phyloP scores from a whole-genome alignment of 2,888 invertebrate genomes.

The Amorpha juglandis region DNA sequence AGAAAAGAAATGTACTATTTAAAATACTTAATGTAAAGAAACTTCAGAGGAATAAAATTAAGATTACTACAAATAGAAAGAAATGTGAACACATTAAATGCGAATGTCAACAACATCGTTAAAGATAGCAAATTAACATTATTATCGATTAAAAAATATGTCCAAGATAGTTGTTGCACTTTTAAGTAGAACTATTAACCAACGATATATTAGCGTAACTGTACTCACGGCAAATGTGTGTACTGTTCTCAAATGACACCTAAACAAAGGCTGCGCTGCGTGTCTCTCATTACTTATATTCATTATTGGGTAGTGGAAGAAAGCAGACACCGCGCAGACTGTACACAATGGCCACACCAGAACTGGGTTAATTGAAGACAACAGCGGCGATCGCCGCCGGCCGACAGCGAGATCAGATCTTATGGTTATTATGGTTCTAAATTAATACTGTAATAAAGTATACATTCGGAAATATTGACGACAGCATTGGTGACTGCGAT shows the following conservation, averaged over 20 bases:
- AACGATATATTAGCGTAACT: constrained; percentile 44
- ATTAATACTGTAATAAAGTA: constrained; percentile 65
- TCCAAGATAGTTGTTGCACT: constrained; percentile 30
- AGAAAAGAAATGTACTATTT: too few relatives aligned
- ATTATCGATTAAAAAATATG: constrained; percentile 29
- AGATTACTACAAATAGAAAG: neutral
- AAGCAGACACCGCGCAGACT: constrained; percentile 81
- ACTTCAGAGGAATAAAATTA: too few relatives aligned
- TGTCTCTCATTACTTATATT: constrained; percentile 70
- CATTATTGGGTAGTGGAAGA: constrained; percentile 70
- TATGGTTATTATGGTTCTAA: constrained; percentile 56
- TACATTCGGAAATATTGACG: constrained; percentile 37
- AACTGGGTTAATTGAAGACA: constrained; percentile 82
- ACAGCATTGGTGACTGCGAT: constrained; percentile 38
- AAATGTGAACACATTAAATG: neutral
- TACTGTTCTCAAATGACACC: constrained; percentile 64
- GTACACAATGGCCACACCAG: constrained; percentile 69
- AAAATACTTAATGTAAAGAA: too few relatives aligned
- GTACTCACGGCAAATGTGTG: constrained; percentile 57
- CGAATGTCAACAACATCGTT: neutral
- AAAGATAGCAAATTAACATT: constrained; percentile 10
- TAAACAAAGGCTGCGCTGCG: constrained; percentile 60
- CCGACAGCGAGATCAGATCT: constrained; percentile 65
- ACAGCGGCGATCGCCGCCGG: constrained; percentile 67
- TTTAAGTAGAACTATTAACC: constrained; percentile 36